A percentile compares a stretch with the other conserved stretches of the same genome.
These are phyloP conservation scores for Chunga burmeisteri DNA, from an alignment of 2,113 vertebrate species.

Conservation along the genomic window DNA sequence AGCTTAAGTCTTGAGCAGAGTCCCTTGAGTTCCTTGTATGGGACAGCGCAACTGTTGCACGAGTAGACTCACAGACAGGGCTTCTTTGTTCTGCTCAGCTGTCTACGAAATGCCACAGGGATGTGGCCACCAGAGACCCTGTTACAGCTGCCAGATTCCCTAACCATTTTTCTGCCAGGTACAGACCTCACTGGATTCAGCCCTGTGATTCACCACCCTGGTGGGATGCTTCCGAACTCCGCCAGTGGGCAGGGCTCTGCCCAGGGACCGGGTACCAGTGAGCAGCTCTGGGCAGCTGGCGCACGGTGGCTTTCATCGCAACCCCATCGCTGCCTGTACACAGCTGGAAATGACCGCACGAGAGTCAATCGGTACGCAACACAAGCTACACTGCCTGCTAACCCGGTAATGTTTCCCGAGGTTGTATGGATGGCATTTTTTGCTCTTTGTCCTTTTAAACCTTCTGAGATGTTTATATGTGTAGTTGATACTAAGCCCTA, in stretches of 20 bases:
- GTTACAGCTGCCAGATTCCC: neutral
- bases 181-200: neutral
- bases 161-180: neutral
- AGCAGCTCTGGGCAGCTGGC: neutral
- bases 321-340: neutral
- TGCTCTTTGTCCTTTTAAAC: neutral
- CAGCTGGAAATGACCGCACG: neutral
- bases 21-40: neutral
- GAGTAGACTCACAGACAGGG: neutral
- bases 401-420: neutral
- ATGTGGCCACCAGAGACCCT: neutral
- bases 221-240: neutral
- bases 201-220: neutral
- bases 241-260: neutral
- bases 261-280: too few relatives aligned
- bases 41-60: neutral
- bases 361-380: too few relatives aligned
- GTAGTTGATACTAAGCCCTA: neutral
- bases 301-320: rapidly evolving
- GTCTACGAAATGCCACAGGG: neutral
- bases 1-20: neutral
- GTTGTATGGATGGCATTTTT: neutral
- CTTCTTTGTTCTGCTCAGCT: neutral
- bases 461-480: neutral
- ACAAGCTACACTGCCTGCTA: neutral